These are phyloP conservation scores for Carassius auratus DNA, from an alignment of 2,113 vertebrate genomes.

Conservation along the genomic window DNA sequence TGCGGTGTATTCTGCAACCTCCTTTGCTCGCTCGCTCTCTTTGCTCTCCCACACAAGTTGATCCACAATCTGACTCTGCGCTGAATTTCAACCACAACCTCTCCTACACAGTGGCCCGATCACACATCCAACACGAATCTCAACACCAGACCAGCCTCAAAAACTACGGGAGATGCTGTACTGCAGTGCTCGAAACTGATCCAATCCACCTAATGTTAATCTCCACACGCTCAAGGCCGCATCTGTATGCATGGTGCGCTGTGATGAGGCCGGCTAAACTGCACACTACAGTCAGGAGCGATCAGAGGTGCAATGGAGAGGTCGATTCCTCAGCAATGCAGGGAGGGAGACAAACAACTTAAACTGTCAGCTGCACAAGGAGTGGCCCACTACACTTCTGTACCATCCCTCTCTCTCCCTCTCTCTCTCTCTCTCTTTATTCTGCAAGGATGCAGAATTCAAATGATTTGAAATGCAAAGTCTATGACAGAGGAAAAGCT, in stretches of 20 bases:
- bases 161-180: constrained; percentile 14
- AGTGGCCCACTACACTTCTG: constrained; percentile 15
- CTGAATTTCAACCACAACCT: constrained; percentile 58
- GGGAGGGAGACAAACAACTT: constrained; percentile 23
- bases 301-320: constrained; percentile 25
- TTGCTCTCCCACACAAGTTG: constrained; percentile 56
- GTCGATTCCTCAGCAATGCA: constrained; percentile 36
- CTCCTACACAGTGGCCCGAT: constrained; percentile 57
- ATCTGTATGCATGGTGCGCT: constrained; percentile 14
- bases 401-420: not conserved
- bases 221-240: not conserved
- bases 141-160: constrained; percentile 36
- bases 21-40: not conserved
- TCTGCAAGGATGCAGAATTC: not conserved
- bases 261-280: not conserved
- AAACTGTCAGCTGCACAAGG: constrained; percentile 10
- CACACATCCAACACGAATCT: constrained; percentile 47
- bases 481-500: too few species aligned
- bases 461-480: not conserved
- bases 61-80: constrained; percentile 52
- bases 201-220: not conserved
- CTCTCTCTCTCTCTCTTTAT: not conserved
- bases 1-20: constrained; percentile 2
- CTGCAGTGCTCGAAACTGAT: constrained; percentile 31
- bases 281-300: constrained; percentile 8